Evolutionary conservation across 2,113 vertebrate genomes (phyloP).

Genomic region (Eulacestoma nigropectus): DNA sequence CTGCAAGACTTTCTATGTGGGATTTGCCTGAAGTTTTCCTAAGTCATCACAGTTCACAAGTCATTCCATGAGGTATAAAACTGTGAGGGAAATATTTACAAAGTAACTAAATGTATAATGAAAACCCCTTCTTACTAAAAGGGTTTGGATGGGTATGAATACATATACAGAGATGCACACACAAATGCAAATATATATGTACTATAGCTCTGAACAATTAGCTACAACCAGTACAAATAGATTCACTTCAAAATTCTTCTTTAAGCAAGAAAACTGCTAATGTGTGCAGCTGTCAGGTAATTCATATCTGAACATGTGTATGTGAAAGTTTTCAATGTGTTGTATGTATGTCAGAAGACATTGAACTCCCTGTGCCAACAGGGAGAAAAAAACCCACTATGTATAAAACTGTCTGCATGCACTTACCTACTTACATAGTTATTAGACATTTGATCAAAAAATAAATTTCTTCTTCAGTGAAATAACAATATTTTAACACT

Average conservation of each 20-base stretch:
- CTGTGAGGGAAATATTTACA: not conserved
- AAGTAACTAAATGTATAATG: not conserved
- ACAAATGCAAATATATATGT: not conserved
- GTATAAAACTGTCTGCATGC: not conserved
- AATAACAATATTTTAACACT: not conserved
- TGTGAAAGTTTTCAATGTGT: not conserved
- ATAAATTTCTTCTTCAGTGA: not conserved
- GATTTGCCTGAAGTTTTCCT: not conserved
- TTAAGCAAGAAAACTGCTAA: not conserved
- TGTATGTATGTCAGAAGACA: not conserved
- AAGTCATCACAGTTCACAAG: not conserved
- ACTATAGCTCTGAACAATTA: not conserved
- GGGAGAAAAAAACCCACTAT: accelerated
- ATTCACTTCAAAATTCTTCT: not conserved
- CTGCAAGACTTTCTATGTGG: not conserved
- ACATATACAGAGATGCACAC: not conserved
- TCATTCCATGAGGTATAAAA: not conserved
- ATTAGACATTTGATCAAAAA: not conserved
- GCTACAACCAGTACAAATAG: not conserved
- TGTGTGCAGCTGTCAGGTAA: not conserved
- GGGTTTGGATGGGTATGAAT: not conserved
- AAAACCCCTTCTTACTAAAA: not conserved
- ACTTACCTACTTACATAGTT: not conserved
- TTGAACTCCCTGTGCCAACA: not conserved
- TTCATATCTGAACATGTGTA: not conserved